These are phyloP conservation scores for Andrena flavipes DNA, from an alignment of 2,888 invertebrate species.

Conservation along the genomic window DNA sequence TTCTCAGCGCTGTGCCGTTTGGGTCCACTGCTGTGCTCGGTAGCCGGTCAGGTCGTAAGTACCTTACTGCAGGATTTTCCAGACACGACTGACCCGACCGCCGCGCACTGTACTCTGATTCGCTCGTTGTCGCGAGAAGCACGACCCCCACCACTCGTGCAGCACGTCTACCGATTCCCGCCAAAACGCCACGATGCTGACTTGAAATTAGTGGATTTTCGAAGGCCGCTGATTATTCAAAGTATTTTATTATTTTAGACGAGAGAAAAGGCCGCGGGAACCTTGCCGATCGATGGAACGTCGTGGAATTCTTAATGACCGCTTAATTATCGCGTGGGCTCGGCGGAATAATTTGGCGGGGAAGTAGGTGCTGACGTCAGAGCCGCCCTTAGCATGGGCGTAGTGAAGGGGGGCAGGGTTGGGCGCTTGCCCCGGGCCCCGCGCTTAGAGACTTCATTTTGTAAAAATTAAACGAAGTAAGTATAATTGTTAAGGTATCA, in stretches of 20 bases:
- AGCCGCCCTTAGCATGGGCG: too few relatives aligned
- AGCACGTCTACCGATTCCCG: conserved; percentile 73
- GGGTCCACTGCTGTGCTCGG: background rate
- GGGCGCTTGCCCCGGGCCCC: too few relatives aligned
- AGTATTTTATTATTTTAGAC: background rate
- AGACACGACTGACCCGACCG: conserved; percentile 67
- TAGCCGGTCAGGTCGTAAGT: background rate
- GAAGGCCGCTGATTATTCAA: background rate
- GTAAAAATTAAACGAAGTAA: too few relatives aligned
- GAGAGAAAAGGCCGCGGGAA: background rate
- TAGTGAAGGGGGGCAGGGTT: too few relatives aligned
- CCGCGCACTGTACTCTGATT: conserved; percentile 60
- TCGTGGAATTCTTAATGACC: background rate
- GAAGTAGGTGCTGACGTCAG: background rate
- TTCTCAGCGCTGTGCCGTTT: conserved; percentile 24
- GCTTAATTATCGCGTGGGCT: background rate
- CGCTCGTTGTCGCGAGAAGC: conserved; percentile 54
- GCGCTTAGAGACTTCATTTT: too few relatives aligned
- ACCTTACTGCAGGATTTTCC: conserved; percentile 55
- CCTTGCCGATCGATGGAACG: background rate
- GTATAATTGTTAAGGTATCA: too few relatives aligned
- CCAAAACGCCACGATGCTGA: conserved; percentile 69
- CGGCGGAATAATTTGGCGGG: conserved; percentile 3
- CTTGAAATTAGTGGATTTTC: background rate
- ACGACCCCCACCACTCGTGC: conserved; percentile 48